Conservation (phyloP, 2,113 vertebrate genomes). For the Caranx melampygus region DNA sequence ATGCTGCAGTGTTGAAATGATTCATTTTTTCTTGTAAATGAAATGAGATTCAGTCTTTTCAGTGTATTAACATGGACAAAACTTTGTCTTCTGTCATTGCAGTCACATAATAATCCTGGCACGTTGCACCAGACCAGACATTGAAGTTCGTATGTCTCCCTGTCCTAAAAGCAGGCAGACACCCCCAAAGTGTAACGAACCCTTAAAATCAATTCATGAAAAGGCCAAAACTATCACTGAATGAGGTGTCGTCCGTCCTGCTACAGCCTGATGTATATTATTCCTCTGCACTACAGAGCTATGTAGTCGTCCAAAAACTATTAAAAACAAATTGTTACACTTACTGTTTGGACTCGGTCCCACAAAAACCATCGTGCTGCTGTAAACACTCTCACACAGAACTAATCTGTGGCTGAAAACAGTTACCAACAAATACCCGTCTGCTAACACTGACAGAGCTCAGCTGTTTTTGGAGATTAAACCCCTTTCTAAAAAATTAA, state of each 20-base stretch:
- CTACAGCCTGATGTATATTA: not conserved
- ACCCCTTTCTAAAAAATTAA: not conserved
- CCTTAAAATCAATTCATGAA: not conserved
- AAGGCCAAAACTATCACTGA: not conserved
- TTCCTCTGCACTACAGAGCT: not conserved
- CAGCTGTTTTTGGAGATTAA: not conserved
- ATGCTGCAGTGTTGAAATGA: not conserved
- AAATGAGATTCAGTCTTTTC: too few species aligned
- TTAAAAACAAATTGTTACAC: too few species aligned
- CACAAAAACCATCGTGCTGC: not conserved
- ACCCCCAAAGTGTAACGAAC: not conserved
- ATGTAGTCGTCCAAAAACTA: too few species aligned
- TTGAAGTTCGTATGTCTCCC: not conserved
- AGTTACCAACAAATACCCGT: not conserved
- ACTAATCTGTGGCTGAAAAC: not conserved
- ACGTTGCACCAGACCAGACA: not conserved
- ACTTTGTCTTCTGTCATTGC: too few species aligned
- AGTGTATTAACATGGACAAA: too few species aligned
- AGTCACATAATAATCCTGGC: not conserved
- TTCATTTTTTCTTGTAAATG: too few species aligned
- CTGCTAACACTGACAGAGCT: not conserved
- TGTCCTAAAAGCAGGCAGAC: not conserved
- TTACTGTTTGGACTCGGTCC: not conserved
- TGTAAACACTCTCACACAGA: not conserved
- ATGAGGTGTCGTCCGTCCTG: not conserved